Base-by-base conservation (phyloP, 2,888 invertebrate genomes). In the Tillus elongatus region DNA sequence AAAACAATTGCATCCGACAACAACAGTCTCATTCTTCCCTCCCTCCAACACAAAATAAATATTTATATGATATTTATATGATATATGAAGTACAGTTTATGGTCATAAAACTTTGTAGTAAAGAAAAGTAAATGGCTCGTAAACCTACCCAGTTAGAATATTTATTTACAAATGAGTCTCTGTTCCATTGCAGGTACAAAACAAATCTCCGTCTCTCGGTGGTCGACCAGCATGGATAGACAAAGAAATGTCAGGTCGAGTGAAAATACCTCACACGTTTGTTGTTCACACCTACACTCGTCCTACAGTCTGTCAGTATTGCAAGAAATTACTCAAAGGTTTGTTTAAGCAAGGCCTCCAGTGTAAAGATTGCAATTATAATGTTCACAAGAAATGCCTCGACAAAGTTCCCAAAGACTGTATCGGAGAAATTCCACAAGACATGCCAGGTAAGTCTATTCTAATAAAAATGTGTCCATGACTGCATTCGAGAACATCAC, bases 341-440 rank as follows among this genome's bases (percentile, higher is more conserved):
- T 71, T 97, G 33, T 93, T 96, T 70, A 90, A 89, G 62, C 96
- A 97, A 70, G 97, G 97, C 39, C 69, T 93, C 52, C 97, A 97
- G 67, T 98, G 98, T 67, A 83, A 86, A 66, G 97, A 96, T 72
- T 95, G 95, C 67, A 90, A 90, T 63, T 92, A 89, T 69, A 95
- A 95, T 70, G 87, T 87, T 43, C 95, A 96, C 67, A 85, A 92
- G 64, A 95, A 93, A 66, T 95, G 95, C 60, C 73, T 88, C 57
- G 87, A 88, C 19, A 79, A 80, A 67, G 82, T 90, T 59, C 89
- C 91, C 19, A 88, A 85, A 68, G 89, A 91, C 68, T 92, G 92
- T 66, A 77, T 82, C 19, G 89, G 85, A 29, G 90, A 91, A 71
- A 69, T 73, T 52, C 68, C 82, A 48, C 64, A 67, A 50, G 73